Evolutionary conservation across 2,113 vertebrate genomes (phyloP).

Genomic region (Paralichthys olivaceus): DNA sequence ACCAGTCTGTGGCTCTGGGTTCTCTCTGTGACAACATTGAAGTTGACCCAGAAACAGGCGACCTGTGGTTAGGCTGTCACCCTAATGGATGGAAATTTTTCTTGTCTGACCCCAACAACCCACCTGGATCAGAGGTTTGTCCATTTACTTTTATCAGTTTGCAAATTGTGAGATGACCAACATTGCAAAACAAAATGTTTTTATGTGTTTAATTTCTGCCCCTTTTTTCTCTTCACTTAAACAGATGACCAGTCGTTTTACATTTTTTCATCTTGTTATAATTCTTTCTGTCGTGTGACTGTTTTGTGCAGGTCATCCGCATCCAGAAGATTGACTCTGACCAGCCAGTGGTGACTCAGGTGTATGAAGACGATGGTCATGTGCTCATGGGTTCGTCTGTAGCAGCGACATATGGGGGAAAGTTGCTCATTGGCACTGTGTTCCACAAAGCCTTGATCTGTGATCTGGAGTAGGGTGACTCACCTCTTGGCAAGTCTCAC

Average conservation of each 20-base stretch:
- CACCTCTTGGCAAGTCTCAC: neutral
- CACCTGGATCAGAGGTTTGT: slow-evolving; percentile 92
- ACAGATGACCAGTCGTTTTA: neutral
- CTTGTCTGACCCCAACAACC: slow-evolving; percentile 76
- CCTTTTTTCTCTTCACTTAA: neutral
- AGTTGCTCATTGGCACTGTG: slow-evolving; percentile 90
- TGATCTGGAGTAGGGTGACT: slow-evolving; percentile 76
- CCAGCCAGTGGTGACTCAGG: slow-evolving; percentile 85
- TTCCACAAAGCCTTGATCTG: slow-evolving; percentile 91
- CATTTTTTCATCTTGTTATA: neutral
- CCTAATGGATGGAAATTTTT: slow-evolving; percentile 85
- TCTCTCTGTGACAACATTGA: slow-evolving; percentile 89
- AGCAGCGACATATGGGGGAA: slow-evolving; percentile 81
- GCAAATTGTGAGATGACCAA: neutral
- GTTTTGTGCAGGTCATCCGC: slow-evolving; percentile 80
- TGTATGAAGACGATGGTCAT: slow-evolving; percentile 87
- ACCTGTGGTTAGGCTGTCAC: slow-evolving; percentile 91
- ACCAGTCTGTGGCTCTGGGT: slow-evolving; percentile 83
- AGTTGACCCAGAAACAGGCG: slow-evolving; percentile 87
- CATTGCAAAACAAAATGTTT: neutral
- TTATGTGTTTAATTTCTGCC: neutral
- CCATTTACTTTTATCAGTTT: neutral
- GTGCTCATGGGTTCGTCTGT: slow-evolving; percentile 89
- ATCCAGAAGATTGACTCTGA: slow-evolving; percentile 90
- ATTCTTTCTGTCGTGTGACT: neutral